Base-by-base conservation (phyloP, 1,140 invertebrate genomes). In the Drosophila dunni region DNA sequence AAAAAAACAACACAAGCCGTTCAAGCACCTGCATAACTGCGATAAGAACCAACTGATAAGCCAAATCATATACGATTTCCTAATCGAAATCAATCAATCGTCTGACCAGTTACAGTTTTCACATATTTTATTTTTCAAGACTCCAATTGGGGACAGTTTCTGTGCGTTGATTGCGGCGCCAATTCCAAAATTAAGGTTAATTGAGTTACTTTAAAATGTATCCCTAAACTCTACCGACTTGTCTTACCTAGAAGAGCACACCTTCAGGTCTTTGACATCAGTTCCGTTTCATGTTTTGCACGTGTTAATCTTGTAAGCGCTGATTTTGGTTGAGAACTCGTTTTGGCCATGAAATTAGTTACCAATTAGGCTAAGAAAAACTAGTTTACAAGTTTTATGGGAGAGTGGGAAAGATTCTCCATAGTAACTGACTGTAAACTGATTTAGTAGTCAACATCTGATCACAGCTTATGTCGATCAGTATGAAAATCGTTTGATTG, bases 101-200 rank as follows among this genome's bases (percentile, higher is more conserved):
- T 80, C 73, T 70, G 72, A 65, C 58, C 45, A 44, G n/a, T 17
- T 44, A 13, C 17, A 46, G 62, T 5, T 48, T 54, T 38, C 6
- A 20, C 51, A 15, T 63, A n/a, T 48, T 24, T 29, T 17, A 11
- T 1, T 51, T 40, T 6, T 40, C 8, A 13, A 53, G 61, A 57
- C 54, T 34, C 20, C 79, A 73, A 86, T 86, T 88, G 65, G 51
- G 83, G 76, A 33, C 48, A 51, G 10, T 50, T 5, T 42, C 38
- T n/a, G 38, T 11, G 8, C 0, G 2, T 78, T 82, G 77, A 46
- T 46, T 42, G 56, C 34, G 79, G 65, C 68, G 83, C 82, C 83
- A 70, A 64, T 36, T 77, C 67, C 72, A 29, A 77, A 77, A 86
- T 82, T 86, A 71, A 68, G 79, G 79, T 86, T 83, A 83, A 86